phyloP scores from a whole-genome alignment of 2,888 invertebrate genomes.

The Anoplius nigerrimus region DNA sequence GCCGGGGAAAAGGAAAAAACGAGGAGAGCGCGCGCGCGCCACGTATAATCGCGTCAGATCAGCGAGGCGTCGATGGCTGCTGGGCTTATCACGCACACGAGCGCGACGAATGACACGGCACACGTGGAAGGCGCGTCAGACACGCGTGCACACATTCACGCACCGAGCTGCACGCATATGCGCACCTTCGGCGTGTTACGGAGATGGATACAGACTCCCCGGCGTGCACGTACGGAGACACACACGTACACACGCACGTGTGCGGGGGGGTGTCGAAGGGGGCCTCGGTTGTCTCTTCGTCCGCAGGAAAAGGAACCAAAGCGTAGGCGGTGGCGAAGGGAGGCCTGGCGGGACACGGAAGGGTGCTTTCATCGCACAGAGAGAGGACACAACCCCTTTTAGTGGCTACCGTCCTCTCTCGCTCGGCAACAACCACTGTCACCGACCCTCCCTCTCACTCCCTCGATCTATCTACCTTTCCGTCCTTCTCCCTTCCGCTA shows the following conservation, averaged over 20 bases:
- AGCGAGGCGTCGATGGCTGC: constrained; percentile 63
- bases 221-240: not conserved
- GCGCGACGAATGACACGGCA: constrained; percentile 13
- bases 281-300: constrained; percentile 29
- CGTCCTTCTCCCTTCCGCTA: not conserved
- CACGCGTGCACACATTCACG: constrained; percentile 28
- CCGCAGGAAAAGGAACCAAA: constrained; percentile 46
- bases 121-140: constrained; percentile 35
- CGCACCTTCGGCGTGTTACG: not conserved
- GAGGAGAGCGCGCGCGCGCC: constrained; percentile 40
- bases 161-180: constrained; percentile 22
- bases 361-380: constrained; percentile 67
- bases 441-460: constrained; percentile 25
- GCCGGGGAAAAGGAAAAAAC: constrained; percentile 23
- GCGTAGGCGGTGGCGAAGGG: constrained; percentile 35
- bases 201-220: not conserved
- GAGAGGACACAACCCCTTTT: constrained; percentile 68
- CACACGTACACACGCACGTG: constrained; percentile 1
- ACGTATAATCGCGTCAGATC: constrained; percentile 69
- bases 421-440: constrained; percentile 25
- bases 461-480: not conserved
- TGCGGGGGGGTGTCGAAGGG: constrained; percentile 10
- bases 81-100: constrained; percentile 55
- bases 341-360: constrained; percentile 56
- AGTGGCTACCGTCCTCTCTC: constrained; percentile 58